Base-by-base conservation (phyloP, 2,888 invertebrate species). In the Drosophila antonietae region DNA sequence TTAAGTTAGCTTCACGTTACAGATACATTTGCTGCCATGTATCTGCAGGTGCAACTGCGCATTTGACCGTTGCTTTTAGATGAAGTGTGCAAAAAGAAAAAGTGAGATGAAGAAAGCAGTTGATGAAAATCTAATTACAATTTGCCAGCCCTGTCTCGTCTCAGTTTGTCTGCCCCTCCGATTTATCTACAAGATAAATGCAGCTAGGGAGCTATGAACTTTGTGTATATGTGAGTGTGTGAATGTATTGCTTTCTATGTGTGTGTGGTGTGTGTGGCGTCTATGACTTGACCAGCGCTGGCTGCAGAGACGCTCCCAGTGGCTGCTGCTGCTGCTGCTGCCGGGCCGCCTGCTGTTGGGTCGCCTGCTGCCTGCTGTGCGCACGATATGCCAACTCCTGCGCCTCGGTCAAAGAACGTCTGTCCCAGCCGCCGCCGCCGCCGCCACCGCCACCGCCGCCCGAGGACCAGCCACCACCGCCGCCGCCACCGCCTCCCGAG, bases 311-410 rank as follows among this genome's bases (percentile, higher is more conserved):
- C 56, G 71, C 69, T 43, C 59, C 67, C 57, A 62, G 49, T n/a
- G 71, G 65, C 37, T 83, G 84, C 51, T 65, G 75, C 37, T 74
- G 37, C 37, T 68, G 67, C 12, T 73, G 80, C 14, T 75, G 81
- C 18, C 67, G 81, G 33, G 80, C 28, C 80, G 80, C 23, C 20
- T 75, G 78, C 37, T 77, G 82, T 18, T 78, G 74, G 35, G 80
- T 78, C 33, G 84, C 76, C 79, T 92, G 93, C 83, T 94, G 91
- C 35, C 93, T 93, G 63, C 89, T 92, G 89, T 96, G 95, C 0
- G 95, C 95, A 41, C 95, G 95, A 92, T 97, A 97, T 2, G 97
- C 96, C 68, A 96, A 89, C 71, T 95, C 95, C 80, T 95, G 95
- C 3, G 95, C 94, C 65, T 93, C 92, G 77, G 93, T 92, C 62